A percentile compares a stretch with the other conserved stretches of the same genome.
Evolutionary conservation across 2,113 vertebrate genomes (phyloP).

Genomic region (Thunnus maccoyii): DNA sequence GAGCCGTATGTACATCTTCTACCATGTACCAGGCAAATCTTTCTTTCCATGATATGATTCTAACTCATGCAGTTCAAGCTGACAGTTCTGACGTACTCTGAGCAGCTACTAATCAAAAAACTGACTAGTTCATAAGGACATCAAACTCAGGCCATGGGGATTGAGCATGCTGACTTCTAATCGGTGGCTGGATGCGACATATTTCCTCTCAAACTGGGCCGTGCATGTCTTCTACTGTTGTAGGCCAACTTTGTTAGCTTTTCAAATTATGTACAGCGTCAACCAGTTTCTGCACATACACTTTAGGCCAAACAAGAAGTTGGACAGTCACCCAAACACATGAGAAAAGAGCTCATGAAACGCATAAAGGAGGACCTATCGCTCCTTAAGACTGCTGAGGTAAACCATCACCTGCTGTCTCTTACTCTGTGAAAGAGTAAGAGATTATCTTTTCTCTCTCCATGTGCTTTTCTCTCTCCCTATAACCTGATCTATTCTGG

Average conservation of each 20-base stretch:
- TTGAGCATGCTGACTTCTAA: slow-evolving; percentile 44
- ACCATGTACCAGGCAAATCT: slow-evolving; percentile 7
- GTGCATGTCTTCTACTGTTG: slow-evolving; percentile 70
- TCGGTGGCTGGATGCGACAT: slow-evolving; percentile 61
- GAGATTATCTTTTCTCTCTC: not conserved
- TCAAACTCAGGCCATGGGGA: slow-evolving; percentile 1
- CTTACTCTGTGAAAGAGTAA: slow-evolving; percentile 18
- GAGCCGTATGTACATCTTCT: slow-evolving; percentile 53
- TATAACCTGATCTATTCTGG: not conserved
- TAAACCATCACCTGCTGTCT: slow-evolving; percentile 83
- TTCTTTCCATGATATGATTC: slow-evolving; percentile 25
- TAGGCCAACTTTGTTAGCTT: slow-evolving; percentile 46
- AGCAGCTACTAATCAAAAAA: slow-evolving; percentile 44
- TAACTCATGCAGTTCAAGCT: slow-evolving; percentile 6
- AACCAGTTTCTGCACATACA: slow-evolving; percentile 89
- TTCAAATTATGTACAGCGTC: slow-evolving; percentile 37
- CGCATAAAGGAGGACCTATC: slow-evolving; percentile 97
- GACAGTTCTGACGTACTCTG: slow-evolving; percentile 8
- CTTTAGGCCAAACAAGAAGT: slow-evolving; percentile 97
- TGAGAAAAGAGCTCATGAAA: slow-evolving; percentile 99
- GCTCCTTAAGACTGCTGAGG: slow-evolving; percentile 94
- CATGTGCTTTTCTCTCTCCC: slow-evolving; percentile 2
- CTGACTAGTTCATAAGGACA: not conserved
- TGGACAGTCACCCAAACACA: slow-evolving; percentile 95
- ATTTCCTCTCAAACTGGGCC: slow-evolving; percentile 49